These are phyloP conservation scores for Drosophila austrosaltans DNA, from an alignment of 2,888 invertebrate species.

Conservation along the genomic window DNA sequence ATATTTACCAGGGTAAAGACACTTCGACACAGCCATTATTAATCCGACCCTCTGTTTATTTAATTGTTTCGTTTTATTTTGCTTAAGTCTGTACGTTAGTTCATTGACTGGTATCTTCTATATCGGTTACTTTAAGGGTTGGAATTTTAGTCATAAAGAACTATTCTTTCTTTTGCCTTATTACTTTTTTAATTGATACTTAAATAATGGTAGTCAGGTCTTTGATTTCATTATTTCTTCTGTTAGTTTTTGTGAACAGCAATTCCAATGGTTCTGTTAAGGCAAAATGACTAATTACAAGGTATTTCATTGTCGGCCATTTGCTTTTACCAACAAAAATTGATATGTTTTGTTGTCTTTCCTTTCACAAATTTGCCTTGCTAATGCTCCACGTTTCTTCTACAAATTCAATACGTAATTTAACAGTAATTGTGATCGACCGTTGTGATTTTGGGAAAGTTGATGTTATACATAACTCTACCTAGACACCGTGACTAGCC, in stretches of 20 bases:
- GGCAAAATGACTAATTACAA: neutral
- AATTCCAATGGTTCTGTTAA: neutral
- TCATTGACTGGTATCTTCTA: slow-evolving; percentile 46
- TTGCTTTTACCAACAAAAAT: neutral
- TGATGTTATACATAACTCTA: neutral
- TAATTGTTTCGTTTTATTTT: neutral
- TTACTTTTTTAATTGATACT: too few species aligned
- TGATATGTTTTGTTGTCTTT: neutral
- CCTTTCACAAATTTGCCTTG: slow-evolving; percentile 50
- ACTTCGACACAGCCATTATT: neutral
- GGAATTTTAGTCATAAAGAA: neutral
- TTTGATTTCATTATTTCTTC: neutral
- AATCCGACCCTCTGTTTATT: neutral
- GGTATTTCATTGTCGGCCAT: neutral
- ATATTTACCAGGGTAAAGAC: neutral
- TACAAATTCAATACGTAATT: slow-evolving; percentile 41
- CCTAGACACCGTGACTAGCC: neutral
- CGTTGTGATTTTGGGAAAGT: slow-evolving; percentile 1
- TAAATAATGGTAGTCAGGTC: too few species aligned
- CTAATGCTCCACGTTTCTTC: slow-evolving; percentile 52
- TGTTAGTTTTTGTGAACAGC: neutral
- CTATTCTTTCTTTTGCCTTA: too few species aligned
- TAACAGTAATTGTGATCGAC: slow-evolving; percentile 11
- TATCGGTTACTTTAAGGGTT: neutral
- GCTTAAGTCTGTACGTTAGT: slow-evolving; percentile 12